phyloP scores from a whole-genome alignment of 2,113 vertebrate species.

The Gnathonemus echidnorhynchus region DNA sequence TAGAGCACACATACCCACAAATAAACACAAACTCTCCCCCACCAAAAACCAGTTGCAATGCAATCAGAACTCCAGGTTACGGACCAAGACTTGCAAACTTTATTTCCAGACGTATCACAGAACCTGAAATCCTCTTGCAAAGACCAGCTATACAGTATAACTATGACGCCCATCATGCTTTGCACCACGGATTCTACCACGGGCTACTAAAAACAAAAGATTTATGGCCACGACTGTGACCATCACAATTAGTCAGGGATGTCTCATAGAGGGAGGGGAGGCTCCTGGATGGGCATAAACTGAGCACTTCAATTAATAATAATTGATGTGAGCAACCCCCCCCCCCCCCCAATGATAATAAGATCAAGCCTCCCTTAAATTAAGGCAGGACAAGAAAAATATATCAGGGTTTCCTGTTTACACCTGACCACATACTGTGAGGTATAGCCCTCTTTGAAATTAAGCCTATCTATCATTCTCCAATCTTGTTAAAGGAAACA shows the following conservation, averaged over 20 bases:
- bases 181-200: background rate
- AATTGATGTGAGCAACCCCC: background rate
- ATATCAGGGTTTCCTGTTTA: constrained; percentile 2
- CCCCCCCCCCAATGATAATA: background rate
- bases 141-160: background rate
- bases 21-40: background rate
- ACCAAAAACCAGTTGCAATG: background rate
- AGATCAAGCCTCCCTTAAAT: background rate
- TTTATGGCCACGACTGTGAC: background rate
- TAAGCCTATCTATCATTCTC: background rate
- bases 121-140: background rate
- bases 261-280: background rate
- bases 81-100: background rate
- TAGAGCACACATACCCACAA: background rate
- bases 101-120: background rate
- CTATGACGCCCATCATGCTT: background rate
- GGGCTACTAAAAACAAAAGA: background rate
- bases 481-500: background rate
- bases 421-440: background rate
- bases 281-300: background rate
- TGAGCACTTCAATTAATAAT: constrained; percentile 1
- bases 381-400: background rate
- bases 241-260: background rate
- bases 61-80: background rate
- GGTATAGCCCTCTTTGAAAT: background rate